These are phyloP conservation scores for Acrocephalus scirpaceus DNA, from an alignment of 2,797 vertebrate genomes.

Conservation along the genomic window DNA sequence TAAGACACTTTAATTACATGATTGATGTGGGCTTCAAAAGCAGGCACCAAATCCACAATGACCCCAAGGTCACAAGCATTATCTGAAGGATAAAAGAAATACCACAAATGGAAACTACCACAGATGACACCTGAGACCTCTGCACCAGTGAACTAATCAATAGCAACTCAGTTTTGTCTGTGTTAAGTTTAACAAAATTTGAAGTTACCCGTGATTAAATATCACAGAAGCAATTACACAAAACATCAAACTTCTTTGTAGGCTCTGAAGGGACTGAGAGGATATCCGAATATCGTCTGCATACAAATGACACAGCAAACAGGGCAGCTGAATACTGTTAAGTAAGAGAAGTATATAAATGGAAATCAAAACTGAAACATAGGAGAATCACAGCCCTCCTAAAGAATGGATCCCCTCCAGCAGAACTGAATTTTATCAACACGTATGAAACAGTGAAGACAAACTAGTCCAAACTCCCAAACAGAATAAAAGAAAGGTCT, in stretches of 20 bases:
- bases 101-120: conserved; percentile 71
- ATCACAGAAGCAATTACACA: conserved; percentile 69
- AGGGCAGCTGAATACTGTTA: conserved; percentile 23
- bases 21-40: conserved; percentile 74
- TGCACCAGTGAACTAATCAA: conserved; percentile 58
- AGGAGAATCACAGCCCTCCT: conserved; percentile 10
- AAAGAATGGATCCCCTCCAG: background rate
- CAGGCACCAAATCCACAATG: conserved; percentile 65
- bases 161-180: conserved; percentile 69
- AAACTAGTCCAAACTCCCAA: background rate
- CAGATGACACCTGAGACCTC: conserved; percentile 73
- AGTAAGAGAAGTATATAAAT: conserved; percentile 4
- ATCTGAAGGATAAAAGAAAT: conserved; percentile 73
- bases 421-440: conserved; percentile 34
- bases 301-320: conserved; percentile 44
- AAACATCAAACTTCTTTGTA: conserved; percentile 63
- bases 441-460: background rate
- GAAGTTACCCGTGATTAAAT: conserved; percentile 63
- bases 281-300: conserved; percentile 24
- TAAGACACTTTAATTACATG: conserved; percentile 73
- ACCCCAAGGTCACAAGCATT: conserved; percentile 73
- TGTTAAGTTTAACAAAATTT: conserved; percentile 74
- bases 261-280: conserved; percentile 29
- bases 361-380: conserved; percentile 37
- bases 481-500: conserved; percentile 3